Evolutionary conservation across 2,113 vertebrate species (phyloP), one percentile per base, ranked within the genome.

Genomic region (Scolopax mira): DNA sequence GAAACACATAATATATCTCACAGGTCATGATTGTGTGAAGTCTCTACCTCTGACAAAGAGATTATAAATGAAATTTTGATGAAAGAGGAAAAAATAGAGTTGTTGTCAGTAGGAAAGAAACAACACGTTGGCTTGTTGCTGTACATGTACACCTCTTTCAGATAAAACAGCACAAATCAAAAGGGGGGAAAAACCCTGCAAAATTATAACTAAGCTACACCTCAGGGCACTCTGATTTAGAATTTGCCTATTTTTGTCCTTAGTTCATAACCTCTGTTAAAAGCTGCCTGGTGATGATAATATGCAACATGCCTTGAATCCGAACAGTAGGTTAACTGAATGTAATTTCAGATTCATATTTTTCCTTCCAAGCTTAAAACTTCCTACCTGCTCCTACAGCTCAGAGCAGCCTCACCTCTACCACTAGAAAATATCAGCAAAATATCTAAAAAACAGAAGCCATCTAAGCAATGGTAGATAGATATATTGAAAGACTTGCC

Each of bases 161-260:
- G 27, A 54, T 46, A 28, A 77, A 90, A 58, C 3, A 61, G 14
- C n/a, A 37, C 9, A 72, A 33, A 82, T 42, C 28, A 71, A 92
- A 92, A 79, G 2, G 1, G 11, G 8, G 3, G 0, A 1, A 7
- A 19, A 67, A 61, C 16, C 1, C 1, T 2, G 0, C 2, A 11
- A 44, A 69, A 65, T 35, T 3, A 13, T 39, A 44, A 65, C 11
- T 27, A 42, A 75, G 18, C 33, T 61, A 52, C 9, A 41, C 9
- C 22, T 80, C 19, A 39, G 62, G 25, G 42, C 7, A 33, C 46
- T 49, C 21, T 66, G 23, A 8, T 85, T 39, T 41, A 52, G 30
- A 27, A 15, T 23, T 31, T 18, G 10, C 19, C 7, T 16, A 2
- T 7, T 57, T 69, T 85, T 58, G 14, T 58, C 54, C 27, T 42